A percentile compares a stretch with the other conserved stretches of the same genome.
Evolutionary conservation across 2,797 vertebrate genomes (phyloP).

Genomic region (Ptychadena robeensis): DNA sequence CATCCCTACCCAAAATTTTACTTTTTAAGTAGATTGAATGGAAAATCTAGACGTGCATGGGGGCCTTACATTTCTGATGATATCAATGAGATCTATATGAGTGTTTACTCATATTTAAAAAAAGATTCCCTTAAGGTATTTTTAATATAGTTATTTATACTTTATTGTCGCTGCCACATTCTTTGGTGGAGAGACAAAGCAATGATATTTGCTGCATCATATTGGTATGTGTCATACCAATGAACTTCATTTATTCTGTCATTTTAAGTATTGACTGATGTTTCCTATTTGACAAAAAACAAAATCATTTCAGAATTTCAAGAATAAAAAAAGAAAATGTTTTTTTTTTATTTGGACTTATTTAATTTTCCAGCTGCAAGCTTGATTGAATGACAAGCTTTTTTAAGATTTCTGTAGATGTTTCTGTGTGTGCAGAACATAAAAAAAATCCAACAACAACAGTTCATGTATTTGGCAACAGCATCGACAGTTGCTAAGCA

Average conservation of each 20-base stretch:
- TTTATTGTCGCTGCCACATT: background rate
- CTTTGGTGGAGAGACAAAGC: no score
- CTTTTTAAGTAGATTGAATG: no score
- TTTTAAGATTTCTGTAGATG: background rate
- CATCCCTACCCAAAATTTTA: no score
- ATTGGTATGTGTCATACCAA: background rate
- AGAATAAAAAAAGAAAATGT: background rate
- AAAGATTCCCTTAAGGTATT: no score
- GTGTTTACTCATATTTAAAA: no score
- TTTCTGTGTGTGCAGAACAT: background rate
- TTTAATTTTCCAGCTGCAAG: background rate
- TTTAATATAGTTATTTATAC: background rate
- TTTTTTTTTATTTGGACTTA: background rate
- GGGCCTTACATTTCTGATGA: no score
- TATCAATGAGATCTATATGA: no score
- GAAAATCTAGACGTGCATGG: no score
- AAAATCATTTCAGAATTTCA: background rate
- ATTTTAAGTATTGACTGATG: background rate
- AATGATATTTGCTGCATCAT: no score
- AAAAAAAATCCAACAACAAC: constrained; percentile 19
- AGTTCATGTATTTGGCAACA: background rate
- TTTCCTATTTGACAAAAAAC: background rate
- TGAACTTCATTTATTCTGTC: background rate
- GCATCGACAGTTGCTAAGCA: constrained; percentile 32
- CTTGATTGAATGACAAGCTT: background rate